Percentiles rank a stretch among this genome's conserved stretches.
phyloP scores from a whole-genome alignment of 2,113 vertebrate species.

The Nesogale talazaci region DNA sequence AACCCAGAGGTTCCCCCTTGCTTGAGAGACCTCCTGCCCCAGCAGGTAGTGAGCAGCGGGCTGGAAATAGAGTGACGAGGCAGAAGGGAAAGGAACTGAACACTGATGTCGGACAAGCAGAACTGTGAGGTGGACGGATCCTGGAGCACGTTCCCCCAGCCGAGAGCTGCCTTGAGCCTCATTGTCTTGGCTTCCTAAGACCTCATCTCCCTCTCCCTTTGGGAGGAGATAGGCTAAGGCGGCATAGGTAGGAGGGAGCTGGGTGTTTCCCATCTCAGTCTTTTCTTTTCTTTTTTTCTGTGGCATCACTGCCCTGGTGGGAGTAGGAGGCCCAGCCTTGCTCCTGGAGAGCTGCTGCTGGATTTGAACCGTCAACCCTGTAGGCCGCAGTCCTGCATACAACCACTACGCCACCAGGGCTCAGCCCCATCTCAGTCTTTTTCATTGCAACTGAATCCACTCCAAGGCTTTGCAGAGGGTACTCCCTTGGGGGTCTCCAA shows the following conservation, averaged over 20 bases:
- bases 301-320: too few relatives aligned
- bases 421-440: neutral
- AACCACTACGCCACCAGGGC: too few relatives aligned
- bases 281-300: too few relatives aligned
- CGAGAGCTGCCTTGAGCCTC: neutral
- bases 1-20: neutral
- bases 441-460: neutral
- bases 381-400: too few relatives aligned
- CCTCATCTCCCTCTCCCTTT: neutral
- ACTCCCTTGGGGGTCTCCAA: neutral
- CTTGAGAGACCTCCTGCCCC: neutral
- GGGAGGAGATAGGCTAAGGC: neutral
- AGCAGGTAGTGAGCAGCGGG: neutral
- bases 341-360: too few relatives aligned
- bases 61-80: neutral
- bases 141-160: neutral
- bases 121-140: neutral
- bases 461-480: neutral
- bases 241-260: accelerated
- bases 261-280: too few relatives aligned
- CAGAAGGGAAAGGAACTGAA: neutral
- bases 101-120: neutral
- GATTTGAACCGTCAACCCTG: too few relatives aligned
- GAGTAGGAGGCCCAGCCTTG: too few relatives aligned
- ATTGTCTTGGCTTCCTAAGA: neutral